A percentile compares a stretch with the other conserved stretches of the same genome.
Conservation (phyloP, 2,888 invertebrate genomes). For the Eristalinus sepulchralis region DNA sequence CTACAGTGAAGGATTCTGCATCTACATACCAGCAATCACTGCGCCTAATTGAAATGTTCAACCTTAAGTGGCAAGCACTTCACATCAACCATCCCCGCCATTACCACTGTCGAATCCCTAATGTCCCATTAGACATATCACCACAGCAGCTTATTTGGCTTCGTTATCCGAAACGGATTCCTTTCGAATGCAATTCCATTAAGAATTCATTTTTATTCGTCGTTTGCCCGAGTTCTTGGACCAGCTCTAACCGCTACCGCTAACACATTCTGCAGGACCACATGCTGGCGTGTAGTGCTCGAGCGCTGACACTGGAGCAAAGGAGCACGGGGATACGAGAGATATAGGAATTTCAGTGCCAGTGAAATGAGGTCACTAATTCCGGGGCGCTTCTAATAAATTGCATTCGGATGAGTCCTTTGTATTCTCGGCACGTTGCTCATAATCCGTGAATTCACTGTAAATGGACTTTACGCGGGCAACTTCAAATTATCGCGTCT, state of each 20-base stretch:
- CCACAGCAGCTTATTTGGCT: conserved; percentile 17
- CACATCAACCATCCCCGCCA: background rate
- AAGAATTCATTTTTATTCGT: conserved; percentile 32
- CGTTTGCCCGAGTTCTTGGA: background rate
- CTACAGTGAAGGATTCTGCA: background rate
- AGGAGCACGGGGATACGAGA: background rate
- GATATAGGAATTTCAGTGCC: conserved; percentile 13
- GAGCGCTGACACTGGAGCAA: conserved; percentile 13
- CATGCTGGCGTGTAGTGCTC: background rate
- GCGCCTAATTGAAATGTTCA: background rate
- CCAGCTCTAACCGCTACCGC: background rate
- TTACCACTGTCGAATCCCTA: background rate
- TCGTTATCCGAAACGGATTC: background rate
- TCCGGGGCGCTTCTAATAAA: conserved; percentile 35
- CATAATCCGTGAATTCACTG: conserved; percentile 51
- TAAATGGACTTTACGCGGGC: conserved; percentile 31
- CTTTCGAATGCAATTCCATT: conserved; percentile 25
- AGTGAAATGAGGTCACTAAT: conserved; percentile 29
- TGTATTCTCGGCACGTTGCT: conserved; percentile 49
- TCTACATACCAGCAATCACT: background rate
- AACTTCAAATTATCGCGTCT: conserved; percentile 42
- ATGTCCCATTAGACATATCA: background rate
- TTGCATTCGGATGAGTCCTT: conserved; percentile 38
- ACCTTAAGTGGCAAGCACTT: background rate
- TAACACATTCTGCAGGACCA: background rate